Base-by-base conservation (phyloP, 1,140 invertebrate species). In the Leptinotarsa undecemlineata region DNA sequence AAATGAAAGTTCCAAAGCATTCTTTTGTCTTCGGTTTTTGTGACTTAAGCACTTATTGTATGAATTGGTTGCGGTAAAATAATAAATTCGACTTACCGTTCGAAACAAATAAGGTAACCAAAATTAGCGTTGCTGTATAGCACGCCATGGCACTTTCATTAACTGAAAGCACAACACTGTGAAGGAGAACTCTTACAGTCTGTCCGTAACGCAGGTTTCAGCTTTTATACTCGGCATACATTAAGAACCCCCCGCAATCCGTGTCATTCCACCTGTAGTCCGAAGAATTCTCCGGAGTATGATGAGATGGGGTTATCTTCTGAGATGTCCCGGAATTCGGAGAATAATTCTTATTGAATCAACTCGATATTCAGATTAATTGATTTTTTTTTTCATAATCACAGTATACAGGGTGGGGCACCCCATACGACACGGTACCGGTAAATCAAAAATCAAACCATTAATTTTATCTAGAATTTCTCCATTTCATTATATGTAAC, bases 161-260 rank as follows among this genome's bases (percentile, higher is more conserved):
- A 80, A 80, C 80, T 80, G 75, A 72, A 82, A 76, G 70, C 78
- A 81, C 80, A 74, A 81, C 82, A 71, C 76, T 57, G 79, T 73
- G 73, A 60, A 72, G 76, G 71, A 78, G 72, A 73, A 80, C 81
- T 80, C 76, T 80, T 80, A 83, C 82, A 84, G 82, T 73, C 79
- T 78, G 77, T 82, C 79, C 78, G 73, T 79, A 73, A 57, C 76
- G 74, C 70, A 79, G 78, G 77, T 76, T 79, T 73, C 74, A 77
- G 78, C 82, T 85, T 85, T 80, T 85, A 85, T 84, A 85, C 77
- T 78, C 83, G 81, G 79, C 82, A 82, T 84, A 83, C 82, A 57
- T 57, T 78, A 77, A 80, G 76, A 77, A 80, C 81, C 82, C 80
- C 81, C 79, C 78, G 81, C 75, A 78, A 77, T 71, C 80, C 76